These are phyloP conservation scores for Metalampra italica DNA, from an alignment of 2,888 invertebrate genomes.

Conservation along the genomic window DNA sequence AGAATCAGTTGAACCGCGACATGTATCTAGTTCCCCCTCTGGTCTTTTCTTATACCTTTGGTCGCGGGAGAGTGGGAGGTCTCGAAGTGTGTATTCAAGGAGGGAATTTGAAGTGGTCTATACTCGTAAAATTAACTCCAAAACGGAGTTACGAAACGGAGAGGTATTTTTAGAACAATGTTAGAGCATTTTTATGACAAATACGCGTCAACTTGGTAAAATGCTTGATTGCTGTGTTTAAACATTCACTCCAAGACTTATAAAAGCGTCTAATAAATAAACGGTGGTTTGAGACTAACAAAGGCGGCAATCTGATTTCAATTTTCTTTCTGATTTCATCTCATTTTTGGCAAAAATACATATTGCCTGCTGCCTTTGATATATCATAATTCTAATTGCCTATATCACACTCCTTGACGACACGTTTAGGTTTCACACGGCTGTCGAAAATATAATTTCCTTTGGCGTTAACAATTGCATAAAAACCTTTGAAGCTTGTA, in stretches of 20 bases:
- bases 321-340: too few species aligned
- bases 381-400: too few species aligned
- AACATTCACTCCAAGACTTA: too few species aligned
- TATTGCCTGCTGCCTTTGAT: too few species aligned
- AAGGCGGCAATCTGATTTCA: too few species aligned
- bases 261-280: too few species aligned
- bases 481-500: not conserved
- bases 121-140: constrained; percentile 54
- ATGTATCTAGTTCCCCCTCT: constrained; percentile 4
- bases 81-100: constrained; percentile 6
- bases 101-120: constrained; percentile 51
- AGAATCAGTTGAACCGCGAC: too few species aligned
- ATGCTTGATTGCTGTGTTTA: constrained; percentile 10
- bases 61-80: too few species aligned
- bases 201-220: not conserved
- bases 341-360: too few species aligned
- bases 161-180: constrained; percentile 55
- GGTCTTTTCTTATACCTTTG: constrained; percentile 2
- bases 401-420: not conserved
- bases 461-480: not conserved
- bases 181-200: constrained; percentile 8
- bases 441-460: not conserved
- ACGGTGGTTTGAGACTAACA: too few species aligned
- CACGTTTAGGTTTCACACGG: not conserved
- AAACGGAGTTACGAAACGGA: constrained; percentile 44